Percentiles rank a stretch among this genome's conserved stretches.
Conservation (phyloP, 2,113 vertebrate species). For the Lota lota region DNA sequence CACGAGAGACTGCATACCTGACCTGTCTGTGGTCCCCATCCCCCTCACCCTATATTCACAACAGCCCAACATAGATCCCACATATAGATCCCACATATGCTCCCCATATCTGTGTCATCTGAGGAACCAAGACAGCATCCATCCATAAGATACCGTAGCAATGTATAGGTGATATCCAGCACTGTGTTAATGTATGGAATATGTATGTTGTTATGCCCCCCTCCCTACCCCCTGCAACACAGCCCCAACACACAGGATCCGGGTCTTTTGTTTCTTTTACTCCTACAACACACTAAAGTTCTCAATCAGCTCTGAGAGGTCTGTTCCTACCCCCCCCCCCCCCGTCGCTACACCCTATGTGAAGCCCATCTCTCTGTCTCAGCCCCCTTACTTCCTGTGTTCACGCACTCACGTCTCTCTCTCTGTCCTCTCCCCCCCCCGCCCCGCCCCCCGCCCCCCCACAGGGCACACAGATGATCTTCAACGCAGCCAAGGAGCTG, state of each 20-base stretch:
- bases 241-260: too few relatives aligned
- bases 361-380: background rate
- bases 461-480: conserved; percentile 97
- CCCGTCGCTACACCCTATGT: background rate
- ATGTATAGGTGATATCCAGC: background rate
- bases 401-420: background rate
- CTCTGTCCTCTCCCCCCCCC: background rate
- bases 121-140: background rate
- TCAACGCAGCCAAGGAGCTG: conserved; percentile 94
- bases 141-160: background rate
- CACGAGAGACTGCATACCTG: conserved; percentile 19
- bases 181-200: background rate
- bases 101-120: background rate
- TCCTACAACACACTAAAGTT: too few relatives aligned
- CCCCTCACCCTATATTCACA: background rate
- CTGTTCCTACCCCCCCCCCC: background rate
- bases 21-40: background rate
- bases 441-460: conserved; percentile 10
- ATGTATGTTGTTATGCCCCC: background rate
- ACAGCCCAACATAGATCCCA: conserved; percentile 13
- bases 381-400: background rate
- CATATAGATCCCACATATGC: background rate
- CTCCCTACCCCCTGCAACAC: background rate
- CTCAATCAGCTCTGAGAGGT: background rate
- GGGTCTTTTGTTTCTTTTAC: too few relatives aligned